Conservation (phyloP, 1,140 invertebrate genomes). For the Prorops nasuta region DNA sequence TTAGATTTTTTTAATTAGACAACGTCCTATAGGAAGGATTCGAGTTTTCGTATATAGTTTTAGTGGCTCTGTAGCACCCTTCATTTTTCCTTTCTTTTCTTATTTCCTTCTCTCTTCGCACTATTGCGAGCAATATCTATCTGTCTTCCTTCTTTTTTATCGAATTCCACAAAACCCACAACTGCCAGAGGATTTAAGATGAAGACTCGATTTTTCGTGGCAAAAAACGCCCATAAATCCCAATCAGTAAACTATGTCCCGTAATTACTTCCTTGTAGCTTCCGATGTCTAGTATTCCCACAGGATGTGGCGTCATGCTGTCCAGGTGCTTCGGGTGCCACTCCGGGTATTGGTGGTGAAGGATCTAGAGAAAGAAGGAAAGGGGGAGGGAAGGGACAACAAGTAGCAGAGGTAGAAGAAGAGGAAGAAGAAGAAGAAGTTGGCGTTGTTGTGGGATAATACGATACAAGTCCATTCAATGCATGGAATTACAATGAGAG, state of each 20-base stretch:
- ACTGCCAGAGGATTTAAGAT: too few species aligned
- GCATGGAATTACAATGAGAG: slow-evolving; percentile 38
- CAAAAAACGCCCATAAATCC: neutral
- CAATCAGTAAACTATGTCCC: neutral
- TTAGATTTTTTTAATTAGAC: too few species aligned
- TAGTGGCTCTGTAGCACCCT: too few species aligned
- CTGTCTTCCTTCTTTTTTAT: too few species aligned
- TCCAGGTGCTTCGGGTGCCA: slow-evolving; percentile 17
- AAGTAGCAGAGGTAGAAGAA: neutral
- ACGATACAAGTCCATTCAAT: slow-evolving; percentile 39
- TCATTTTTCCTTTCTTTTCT: neutral
- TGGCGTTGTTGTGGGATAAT: slow-evolving; percentile 10
- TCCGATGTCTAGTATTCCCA: too few species aligned
- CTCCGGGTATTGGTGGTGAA: too few species aligned
- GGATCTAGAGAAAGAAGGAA: neutral
- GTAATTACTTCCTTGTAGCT: too few species aligned
- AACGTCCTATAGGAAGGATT: too few species aligned
- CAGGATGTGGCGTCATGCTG: neutral
- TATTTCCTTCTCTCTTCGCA: neutral
- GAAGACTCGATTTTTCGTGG: too few species aligned
- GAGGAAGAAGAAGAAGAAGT: slow-evolving; percentile 10
- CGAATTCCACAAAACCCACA: too few species aligned
- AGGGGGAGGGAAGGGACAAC: neutral
- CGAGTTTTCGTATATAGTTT: too few species aligned
- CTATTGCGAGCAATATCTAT: too few species aligned